Evolutionary conservation across 2,113 vertebrate species (phyloP).

Genomic region (Charina bottae): DNA sequence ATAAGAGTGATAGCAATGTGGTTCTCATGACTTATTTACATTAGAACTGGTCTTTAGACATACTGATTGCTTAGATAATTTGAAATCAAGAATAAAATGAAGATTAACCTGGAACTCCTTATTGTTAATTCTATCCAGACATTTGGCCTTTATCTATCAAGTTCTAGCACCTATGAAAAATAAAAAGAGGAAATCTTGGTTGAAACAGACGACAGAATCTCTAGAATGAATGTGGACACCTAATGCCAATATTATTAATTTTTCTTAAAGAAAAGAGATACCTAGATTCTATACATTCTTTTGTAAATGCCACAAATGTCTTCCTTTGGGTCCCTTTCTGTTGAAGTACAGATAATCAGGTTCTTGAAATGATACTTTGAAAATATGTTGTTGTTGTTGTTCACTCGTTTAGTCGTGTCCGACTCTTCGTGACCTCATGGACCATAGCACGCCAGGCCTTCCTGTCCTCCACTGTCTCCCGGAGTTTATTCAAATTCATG

Average conservation of each 20-base stretch:
- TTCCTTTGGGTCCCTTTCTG: neutral
- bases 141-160: neutral
- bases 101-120: neutral
- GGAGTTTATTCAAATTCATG: no score
- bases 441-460: no score
- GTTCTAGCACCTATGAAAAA: neutral
- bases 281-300: neutral
- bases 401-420: no score
- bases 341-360: neutral
- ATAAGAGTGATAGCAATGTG: neutral
- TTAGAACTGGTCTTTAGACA: neutral
- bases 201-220: conserved; percentile 1
- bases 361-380: conserved; percentile 7
- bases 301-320: conserved; percentile 15
- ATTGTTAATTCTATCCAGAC: neutral
- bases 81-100: neutral
- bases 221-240: neutral
- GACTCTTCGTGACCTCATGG: no score
- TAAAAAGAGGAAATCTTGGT: neutral
- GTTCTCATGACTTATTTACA: neutral
- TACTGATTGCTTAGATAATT: conserved; percentile 8
- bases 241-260: neutral
- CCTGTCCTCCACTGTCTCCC: no score
- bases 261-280: neutral
- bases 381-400: no score